Conservation (phyloP, 2,797 vertebrate genomes). For the Pitangus sulphuratus region DNA sequence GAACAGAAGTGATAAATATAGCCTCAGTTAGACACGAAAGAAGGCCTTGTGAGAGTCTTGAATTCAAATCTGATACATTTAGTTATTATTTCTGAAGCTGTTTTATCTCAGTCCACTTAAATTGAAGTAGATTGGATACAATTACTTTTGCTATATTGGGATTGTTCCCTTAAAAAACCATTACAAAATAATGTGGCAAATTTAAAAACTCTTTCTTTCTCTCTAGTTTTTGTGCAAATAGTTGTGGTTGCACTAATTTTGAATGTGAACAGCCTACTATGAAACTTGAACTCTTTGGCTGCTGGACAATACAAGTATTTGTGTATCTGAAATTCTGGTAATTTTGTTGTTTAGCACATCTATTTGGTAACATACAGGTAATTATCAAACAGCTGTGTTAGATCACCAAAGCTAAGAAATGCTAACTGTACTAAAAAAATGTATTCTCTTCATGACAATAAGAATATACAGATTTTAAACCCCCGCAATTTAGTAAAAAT, state of each 20-base stretch:
- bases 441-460: not conserved
- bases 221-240: not conserved
- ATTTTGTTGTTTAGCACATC: not conserved
- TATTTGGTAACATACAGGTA: not conserved
- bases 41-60: not conserved
- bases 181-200: not conserved
- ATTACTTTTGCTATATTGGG: not conserved
- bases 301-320: not conserved
- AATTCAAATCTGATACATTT: not conserved
- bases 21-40: not conserved
- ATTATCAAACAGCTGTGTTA: not conserved
- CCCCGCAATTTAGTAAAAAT: not conserved
- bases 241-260: not conserved
- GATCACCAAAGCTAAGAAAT: not conserved
- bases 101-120: not conserved
- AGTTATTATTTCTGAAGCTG: not conserved
- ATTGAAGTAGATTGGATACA: not conserved
- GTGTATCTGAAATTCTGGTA: not conserved
- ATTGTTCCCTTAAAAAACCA: not conserved
- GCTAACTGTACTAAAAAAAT: not conserved
- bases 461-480: not conserved
- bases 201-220: not conserved
- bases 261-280: not conserved
- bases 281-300: not conserved
- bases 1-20: constrained; percentile 21